phyloP scores from a whole-genome alignment of 2,113 vertebrate genomes.

The Raja brachyura region DNA sequence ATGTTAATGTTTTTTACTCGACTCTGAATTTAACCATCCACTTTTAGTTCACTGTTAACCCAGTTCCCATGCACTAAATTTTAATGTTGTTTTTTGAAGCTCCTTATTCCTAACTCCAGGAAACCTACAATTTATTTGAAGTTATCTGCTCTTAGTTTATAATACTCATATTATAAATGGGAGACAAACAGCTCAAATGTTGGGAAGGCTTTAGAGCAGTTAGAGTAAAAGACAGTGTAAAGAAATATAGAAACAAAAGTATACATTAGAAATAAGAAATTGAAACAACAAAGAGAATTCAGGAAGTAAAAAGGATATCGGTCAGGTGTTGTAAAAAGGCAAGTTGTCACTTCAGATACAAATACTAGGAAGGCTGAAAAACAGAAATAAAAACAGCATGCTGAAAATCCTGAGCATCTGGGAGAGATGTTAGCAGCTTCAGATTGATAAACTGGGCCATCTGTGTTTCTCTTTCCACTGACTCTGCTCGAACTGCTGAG shows the following conservation, averaged over 20 bases:
- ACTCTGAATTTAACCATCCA: slow-evolving; percentile 56
- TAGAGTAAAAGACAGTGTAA: neutral
- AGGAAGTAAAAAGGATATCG: neutral
- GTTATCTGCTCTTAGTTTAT: slow-evolving; percentile 54
- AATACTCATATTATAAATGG: slow-evolving; percentile 41
- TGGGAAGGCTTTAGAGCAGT: neutral
- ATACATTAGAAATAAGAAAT: neutral
- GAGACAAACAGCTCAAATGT: neutral
- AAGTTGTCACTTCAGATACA: neutral
- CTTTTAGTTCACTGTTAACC: slow-evolving; percentile 58
- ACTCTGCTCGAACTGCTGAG: no score
- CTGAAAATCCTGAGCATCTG: no score
- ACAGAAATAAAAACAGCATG: no score
- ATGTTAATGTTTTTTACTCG: slow-evolving; percentile 51
- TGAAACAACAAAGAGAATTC: neutral
- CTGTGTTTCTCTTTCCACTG: no score
- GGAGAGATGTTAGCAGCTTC: no score
- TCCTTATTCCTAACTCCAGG: slow-evolving; percentile 44
- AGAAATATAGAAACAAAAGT: neutral
- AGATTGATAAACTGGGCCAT: no score
- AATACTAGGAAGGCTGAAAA: no score
- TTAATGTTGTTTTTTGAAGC: slow-evolving; percentile 49
- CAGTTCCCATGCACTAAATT: slow-evolving; percentile 54
- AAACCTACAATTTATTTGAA: slow-evolving; percentile 51
- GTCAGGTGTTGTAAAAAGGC: neutral